phyloP scores from a whole-genome alignment of 64 coral and sea anemone species.

The Orbicella faveolata region DNA sequence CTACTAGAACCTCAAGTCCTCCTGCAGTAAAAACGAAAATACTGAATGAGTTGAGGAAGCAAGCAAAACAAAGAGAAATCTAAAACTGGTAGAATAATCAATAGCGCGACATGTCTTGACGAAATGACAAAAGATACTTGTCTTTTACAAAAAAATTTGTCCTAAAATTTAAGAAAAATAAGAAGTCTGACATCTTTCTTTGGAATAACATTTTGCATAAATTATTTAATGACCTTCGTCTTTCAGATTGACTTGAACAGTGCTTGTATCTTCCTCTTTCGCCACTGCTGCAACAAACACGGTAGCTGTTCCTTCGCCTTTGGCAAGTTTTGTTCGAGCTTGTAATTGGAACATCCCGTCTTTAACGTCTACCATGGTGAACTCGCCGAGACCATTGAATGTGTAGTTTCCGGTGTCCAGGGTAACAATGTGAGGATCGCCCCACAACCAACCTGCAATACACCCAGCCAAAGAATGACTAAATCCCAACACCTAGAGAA shows the following conservation, averaged over 20 bases:
- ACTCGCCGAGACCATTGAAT: conserved; percentile 67
- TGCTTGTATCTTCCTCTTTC: conserved; percentile 27
- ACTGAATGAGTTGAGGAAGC: not conserved
- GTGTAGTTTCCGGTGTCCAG: conserved; percentile 65
- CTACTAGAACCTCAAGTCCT: not conserved
- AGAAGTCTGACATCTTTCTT: too few relatives aligned
- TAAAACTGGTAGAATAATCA: too few relatives aligned
- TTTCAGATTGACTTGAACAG: conserved; percentile 23
- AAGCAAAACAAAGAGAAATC: too few relatives aligned
- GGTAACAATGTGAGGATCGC: conserved; percentile 61
- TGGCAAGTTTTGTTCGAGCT: conserved; percentile 50
- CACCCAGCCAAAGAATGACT: not conserved
- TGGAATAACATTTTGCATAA: too few relatives aligned
- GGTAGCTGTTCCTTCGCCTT: conserved; percentile 53
- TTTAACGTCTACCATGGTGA: conserved; percentile 36
- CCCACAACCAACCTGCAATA: conserved; percentile 39
- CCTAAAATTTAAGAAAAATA: too few relatives aligned
- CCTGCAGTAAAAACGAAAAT: not conserved
- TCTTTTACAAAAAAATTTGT: too few relatives aligned
- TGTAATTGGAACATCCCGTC: conserved; percentile 40
- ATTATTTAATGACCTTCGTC: conserved; percentile 8
- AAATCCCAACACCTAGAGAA: too few relatives aligned
- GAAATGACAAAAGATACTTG: too few relatives aligned
- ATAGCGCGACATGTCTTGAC: not conserved
- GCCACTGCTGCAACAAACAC: conserved; percentile 41